Percentiles rank a stretch among this genome's conserved stretches.
These are phyloP conservation scores for Anodontia alba DNA, from an alignment of 2,888 invertebrate genomes.

Conservation along the genomic window DNA sequence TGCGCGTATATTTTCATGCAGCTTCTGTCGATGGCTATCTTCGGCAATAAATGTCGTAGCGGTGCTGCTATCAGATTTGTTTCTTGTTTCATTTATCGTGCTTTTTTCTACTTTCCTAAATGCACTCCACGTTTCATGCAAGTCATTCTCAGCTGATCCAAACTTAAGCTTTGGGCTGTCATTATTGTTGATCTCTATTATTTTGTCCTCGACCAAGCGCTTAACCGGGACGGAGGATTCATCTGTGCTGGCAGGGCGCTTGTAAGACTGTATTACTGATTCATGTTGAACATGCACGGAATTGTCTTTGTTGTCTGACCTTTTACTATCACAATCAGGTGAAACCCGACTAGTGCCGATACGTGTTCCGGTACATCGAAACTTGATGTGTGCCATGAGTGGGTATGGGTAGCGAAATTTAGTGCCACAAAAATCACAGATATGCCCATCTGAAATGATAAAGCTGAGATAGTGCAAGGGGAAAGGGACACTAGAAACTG, in stretches of 20 bases:
- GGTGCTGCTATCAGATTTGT: background rate
- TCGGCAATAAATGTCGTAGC: background rate
- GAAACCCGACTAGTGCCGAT: background rate
- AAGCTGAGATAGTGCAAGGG: no score
- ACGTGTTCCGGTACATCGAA: conserved; percentile 68
- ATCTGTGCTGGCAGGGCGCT: conserved; percentile 23
- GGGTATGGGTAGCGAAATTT: conserved; percentile 79
- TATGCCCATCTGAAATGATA: background rate
- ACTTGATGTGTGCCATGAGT: conserved; percentile 80
- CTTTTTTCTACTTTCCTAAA: conserved; percentile 79
- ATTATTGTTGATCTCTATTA: conserved; percentile 50
- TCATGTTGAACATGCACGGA: background rate
- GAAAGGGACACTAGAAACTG: no score
- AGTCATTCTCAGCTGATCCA: conserved; percentile 3
- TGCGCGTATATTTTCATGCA: background rate
- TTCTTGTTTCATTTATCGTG: background rate
- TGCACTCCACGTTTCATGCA: conserved; percentile 69
- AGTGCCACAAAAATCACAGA: conserved; percentile 77
- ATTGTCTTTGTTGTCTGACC: background rate
- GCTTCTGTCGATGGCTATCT: background rate
- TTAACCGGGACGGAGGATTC: conserved; percentile 21
- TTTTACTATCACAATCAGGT: background rate
- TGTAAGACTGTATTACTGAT: background rate
- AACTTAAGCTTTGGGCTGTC: background rate
- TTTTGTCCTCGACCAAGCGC: conserved; percentile 8